Evolutionary conservation across 1,140 invertebrate species (phyloP).

Genomic region (Drosophila kikkawai): DNA sequence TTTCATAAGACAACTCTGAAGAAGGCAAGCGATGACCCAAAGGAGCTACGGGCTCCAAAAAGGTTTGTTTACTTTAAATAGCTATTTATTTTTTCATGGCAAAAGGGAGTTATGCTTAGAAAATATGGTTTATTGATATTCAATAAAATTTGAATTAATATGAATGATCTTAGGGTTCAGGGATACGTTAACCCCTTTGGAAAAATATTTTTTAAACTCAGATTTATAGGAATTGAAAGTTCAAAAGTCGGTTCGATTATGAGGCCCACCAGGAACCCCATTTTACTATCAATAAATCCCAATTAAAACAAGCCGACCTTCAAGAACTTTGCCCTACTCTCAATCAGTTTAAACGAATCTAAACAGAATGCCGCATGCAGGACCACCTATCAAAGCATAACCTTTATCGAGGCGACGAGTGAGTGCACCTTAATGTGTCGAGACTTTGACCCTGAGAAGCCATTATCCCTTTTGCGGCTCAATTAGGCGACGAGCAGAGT

Average conservation of each 20-base stretch:
- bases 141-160: neutral
- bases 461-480: conserved; percentile 72
- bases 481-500: conserved; percentile 53
- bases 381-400: conserved; percentile 52
- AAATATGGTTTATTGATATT: neutral
- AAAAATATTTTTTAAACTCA: neutral
- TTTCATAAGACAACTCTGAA: conserved; percentile 19
- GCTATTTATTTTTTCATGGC: neutral
- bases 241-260: too few species aligned
- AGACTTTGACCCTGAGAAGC: conserved; percentile 63
- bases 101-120: neutral
- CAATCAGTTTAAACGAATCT: conserved; percentile 14
- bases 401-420: conserved; percentile 59
- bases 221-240: too few species aligned
- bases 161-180: neutral
- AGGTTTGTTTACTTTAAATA: neutral
- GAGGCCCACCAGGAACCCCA: neutral
- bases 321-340: neutral
- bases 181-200: neutral
- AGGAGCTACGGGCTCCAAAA: neutral
- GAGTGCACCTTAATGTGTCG: conserved; percentile 58
- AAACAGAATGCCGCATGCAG: conserved; percentile 1
- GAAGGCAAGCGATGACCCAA: conserved; percentile 31
- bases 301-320: conserved; percentile 6
- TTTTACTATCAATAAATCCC: neutral